Base-by-base conservation (phyloP, 2,797 vertebrate species). In the Micropoecilia bifurca region DNA sequence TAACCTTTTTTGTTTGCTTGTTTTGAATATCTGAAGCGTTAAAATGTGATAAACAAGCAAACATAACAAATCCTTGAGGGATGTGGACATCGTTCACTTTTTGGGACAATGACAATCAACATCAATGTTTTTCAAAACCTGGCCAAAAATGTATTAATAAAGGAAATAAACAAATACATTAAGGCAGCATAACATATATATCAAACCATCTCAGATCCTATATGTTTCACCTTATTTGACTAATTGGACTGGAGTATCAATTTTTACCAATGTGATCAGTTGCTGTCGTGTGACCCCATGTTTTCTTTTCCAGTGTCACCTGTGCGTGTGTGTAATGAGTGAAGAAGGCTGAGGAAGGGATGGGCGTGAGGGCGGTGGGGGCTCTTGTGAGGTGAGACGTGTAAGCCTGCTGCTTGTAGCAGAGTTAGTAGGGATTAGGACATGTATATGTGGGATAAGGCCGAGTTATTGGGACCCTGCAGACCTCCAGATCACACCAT, bases 381-480 rank as follows among this genome's bases (percentile, higher is more conserved):
- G 69, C 59, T 39, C 79, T 84, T 77, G 80, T 48, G 89, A 91
- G 86, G 89, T 92, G 90, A 92, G 91, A 91, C 57, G 68, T 84
- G 89, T 96, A 95, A 95, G 86, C 88, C 88, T 92, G 89, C 77
- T 86, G 90, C 88, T 92, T 91, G 91, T 81, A 25, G 78, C 91
- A 92, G 92, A 88, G 94, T 95, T 93, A 95, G 88, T 71, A 72
- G 28, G 90, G 95, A 95, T 96, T 96, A 95, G 91, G 92, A 93
- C 91, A 95, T 94, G 76, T 95, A 95, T 95, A 93, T 95, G 91
- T 91, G 91, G 89, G 91, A 95, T 96, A 88, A 94, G 81, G 63
- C 83, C 25, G 76, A 73, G 87, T 87, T 89, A 85, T 76, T 75
- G 88, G 79, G 89, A 90, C 88, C 83, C 88, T 81, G 48, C 69